Evolutionary conservation across 2,888 invertebrate genomes (phyloP), one percentile per base, ranked within the genome.

Genomic region (Lycia hirtaria): DNA sequence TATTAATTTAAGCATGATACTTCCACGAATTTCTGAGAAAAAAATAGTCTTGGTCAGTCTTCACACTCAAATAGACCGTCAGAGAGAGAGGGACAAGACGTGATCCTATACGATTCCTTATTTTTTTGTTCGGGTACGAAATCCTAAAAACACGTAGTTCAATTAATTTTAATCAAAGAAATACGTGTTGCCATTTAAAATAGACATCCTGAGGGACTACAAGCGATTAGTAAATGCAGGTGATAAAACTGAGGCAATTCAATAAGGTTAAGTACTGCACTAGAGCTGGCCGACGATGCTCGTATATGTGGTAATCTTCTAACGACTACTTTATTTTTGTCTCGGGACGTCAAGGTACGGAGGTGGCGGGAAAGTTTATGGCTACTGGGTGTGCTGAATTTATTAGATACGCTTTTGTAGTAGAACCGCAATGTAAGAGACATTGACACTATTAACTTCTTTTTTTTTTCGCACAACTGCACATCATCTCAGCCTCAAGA

Each of bases 151-250:
- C 10, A 30, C 30, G 12, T 15, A 1, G 19, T 45, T 45, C 52
- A 38, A 58, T 53, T 49, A 44, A 33, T 58, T 45, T 58, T 33
- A 44, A 53, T 53, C 53, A 63, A 68, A 60, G 51, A 48, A 60
- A 56, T 50, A 55, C 60, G 60, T 69, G 63, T 22, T 32, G 55
- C 40, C 33, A 45, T 64, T 37, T 37, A 7, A 33, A 55, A n/a
- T n/a, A 44, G 35, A 15, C 20, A 35, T 22, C 55, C 35, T 12
- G 24, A 68, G 72, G 68, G 72, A 76, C 75, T 74, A 73, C 72
- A 64, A 54, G 40, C 75, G 74, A 73, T 73, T 74, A 73, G 73
- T 68, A 65, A 66, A 64, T 72, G 75, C 75, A 69, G 59, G 68
- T 68, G 73, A 75, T 78, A 80, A 76, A 79, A 62, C 54, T 61